phyloP scores from a whole-genome alignment of 2,797 vertebrate genomes.

The Momotus momota region DNA sequence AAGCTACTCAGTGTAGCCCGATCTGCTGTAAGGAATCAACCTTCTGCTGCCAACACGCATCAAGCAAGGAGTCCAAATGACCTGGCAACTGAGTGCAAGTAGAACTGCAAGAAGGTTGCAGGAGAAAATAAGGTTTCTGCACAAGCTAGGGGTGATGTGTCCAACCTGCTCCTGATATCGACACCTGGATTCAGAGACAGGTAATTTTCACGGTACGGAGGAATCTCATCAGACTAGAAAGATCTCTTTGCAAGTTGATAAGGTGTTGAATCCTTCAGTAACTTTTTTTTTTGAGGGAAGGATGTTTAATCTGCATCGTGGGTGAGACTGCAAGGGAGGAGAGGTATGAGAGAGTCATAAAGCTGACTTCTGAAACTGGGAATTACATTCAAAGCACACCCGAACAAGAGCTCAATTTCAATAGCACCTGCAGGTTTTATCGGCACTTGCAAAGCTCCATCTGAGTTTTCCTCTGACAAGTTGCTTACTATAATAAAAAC shows the following conservation, averaged over 20 bases:
- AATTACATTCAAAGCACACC: conserved; percentile 65
- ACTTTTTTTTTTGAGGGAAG: neutral
- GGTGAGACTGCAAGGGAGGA: conserved; percentile 26
- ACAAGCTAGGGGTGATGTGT: neutral
- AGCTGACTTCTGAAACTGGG: conserved; percentile 30
- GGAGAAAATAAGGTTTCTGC: neutral
- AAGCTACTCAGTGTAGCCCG: neutral
- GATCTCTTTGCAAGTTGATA: neutral
- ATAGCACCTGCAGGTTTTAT: conserved; percentile 68
- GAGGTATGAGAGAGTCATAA: conserved; percentile 12
- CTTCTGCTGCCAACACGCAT: neutral
- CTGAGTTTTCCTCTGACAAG: conserved; percentile 66
- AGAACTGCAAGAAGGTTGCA: neutral
- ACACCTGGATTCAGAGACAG: accelerated
- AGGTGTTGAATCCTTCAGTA: neutral
- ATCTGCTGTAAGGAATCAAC: neutral
- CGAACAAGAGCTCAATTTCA: conserved; percentile 41
- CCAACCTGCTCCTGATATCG: neutral
- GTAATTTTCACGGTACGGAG: accelerated
- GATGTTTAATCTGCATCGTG: neutral
- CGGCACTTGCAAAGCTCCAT: conserved; percentile 50
- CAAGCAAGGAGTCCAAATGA: neutral
- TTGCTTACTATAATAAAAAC: conserved; percentile 74
- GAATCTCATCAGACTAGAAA: neutral
- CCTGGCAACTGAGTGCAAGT: neutral